A percentile compares a stretch with the other conserved stretches of the same genome.
These are phyloP conservation scores for Xerus inauris DNA, from an alignment of 2,113 vertebrate species.

Conservation along the genomic window DNA sequence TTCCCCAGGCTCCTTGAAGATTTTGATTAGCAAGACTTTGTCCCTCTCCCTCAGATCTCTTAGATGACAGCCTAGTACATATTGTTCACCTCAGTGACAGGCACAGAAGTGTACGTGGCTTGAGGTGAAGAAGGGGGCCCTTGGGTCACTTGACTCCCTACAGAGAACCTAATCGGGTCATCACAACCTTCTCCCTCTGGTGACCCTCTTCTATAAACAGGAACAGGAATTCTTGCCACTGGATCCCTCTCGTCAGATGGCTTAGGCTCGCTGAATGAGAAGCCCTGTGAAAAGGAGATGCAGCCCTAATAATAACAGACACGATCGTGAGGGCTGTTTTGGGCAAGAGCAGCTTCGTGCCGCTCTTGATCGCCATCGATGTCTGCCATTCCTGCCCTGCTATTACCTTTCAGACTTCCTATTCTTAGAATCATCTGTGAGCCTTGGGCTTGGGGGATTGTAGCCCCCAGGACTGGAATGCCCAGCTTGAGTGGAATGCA, in stretches of 20 bases:
- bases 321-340: constrained; percentile 47
- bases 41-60: not conserved
- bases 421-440: constrained; percentile 22
- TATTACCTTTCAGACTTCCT: constrained; percentile 75
- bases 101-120: not conserved
- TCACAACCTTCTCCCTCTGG: not conserved
- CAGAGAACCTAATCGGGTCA: constrained; percentile 43
- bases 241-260: constrained; percentile 55
- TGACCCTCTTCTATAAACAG: constrained; percentile 65
- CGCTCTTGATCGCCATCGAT: not conserved
- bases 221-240: constrained; percentile 61
- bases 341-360: constrained; percentile 60
- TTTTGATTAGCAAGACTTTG: not conserved
- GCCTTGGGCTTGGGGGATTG: constrained; percentile 66
- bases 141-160: not conserved
- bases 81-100: not conserved
- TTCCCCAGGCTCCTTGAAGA: not conserved
- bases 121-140: not conserved
- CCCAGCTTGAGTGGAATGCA: constrained; percentile 86
- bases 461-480: constrained; percentile 72
- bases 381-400: constrained; percentile 70
- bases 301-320: constrained; percentile 70
- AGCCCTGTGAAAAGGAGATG: constrained; percentile 58
- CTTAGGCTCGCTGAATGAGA: constrained; percentile 76
- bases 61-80: not conserved